Evolutionary conservation across 2,113 vertebrate genomes (phyloP), one percentile per base, ranked within the genome.

Genomic region (Dipodomys spectabilis): DNA sequence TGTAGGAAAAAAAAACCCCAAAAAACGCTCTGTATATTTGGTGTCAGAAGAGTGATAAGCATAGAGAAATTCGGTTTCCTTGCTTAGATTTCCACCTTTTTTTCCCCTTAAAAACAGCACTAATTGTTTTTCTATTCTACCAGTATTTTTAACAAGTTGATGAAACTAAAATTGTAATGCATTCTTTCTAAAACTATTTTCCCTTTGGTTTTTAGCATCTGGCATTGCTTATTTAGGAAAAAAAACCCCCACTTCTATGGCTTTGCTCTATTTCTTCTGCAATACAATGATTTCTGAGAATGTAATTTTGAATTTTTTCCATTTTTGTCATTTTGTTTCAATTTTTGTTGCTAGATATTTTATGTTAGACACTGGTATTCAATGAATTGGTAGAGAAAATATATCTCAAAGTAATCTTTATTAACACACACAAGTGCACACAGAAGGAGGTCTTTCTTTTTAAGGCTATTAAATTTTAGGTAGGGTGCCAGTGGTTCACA

Each of bases 261-360:
- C 35, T 85, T 84, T 73, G 30, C 69, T 82, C 79, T 75, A 39
- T 85, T 88, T 91, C 28, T 85, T 88, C 68, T 62, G 28, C 69
- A 81, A 53, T 86, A 35, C 30, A 86, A 71, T 78, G 74, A 67
- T 86, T 77, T 88, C 60, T 91, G 68, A 77, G 82, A 92, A 88
- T 30, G 28, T 72, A 86, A 90, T 78, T 72, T 65, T 75, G 27
- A 39, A 64, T 78, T 92, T 92, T 77, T 71, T 30, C 45, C 18
- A 69, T 19, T 88, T 89, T 81, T 64, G 25, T 78, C 73, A 74
- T 83, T 53, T 53, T 32, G 45, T 39, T 84, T 83, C 68, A 78
- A 68, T 71, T 88, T 84, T 75, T 39, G 49, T 86, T 73, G 82
- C 6, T 73, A 35, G 25, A 53, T 27, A 68, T 86, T 78, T 62